Evolutionary conservation across 2,113 vertebrate species (phyloP).

Genomic region (Pogonocichla stellata): DNA sequence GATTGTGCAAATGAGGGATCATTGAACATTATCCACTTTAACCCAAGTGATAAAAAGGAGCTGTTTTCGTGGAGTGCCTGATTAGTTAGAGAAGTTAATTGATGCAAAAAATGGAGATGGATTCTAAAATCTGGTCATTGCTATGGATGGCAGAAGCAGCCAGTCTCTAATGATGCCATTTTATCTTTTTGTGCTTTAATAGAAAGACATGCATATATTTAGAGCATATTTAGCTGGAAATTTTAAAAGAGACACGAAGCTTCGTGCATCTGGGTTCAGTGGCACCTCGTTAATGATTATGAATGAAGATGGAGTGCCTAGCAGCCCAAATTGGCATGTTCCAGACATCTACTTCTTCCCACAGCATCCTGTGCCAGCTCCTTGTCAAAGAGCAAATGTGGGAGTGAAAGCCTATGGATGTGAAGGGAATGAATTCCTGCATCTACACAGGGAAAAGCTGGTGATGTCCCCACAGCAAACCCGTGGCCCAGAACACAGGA

Average conservation of each 20-base stretch:
- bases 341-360: neutral
- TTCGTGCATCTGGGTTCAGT: neutral
- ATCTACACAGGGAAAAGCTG: neutral
- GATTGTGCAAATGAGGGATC: neutral
- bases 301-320: slow-evolving; percentile 3
- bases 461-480: neutral
- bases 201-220: neutral
- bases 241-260: neutral
- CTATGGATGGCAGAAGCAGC: neutral
- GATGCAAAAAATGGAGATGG: neutral
- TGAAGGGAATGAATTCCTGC: neutral
- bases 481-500: neutral
- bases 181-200: neutral
- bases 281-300: neutral
- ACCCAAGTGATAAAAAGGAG: neutral
- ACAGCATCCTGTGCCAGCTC: neutral
- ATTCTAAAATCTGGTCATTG: neutral
- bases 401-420: neutral
- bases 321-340: neutral
- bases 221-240: neutral
- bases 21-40: neutral
- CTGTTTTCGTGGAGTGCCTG: neutral
- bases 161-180: neutral
- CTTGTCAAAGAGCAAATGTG: neutral
- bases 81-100: neutral